Evolutionary conservation across 2,113 vertebrate genomes (phyloP), one percentile per base, ranked within the genome.

Genomic region (Manacus vitellinus): DNA sequence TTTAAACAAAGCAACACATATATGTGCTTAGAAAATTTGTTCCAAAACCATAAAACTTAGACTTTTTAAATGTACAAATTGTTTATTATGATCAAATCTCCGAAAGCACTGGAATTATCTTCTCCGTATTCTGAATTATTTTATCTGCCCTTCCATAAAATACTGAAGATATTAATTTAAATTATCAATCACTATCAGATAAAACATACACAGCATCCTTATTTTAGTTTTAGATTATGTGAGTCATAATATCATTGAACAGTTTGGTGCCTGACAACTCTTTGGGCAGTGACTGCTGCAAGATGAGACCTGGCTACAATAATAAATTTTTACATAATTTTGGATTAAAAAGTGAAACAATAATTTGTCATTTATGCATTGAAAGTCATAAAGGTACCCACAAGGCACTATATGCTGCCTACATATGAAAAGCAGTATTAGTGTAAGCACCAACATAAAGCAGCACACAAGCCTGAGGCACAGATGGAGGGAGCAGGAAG

Each of bases 401-500:
- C 15, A 67, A 77, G 33, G 14, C 35, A 43, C 37, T 59, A 1
- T 21, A 15, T 31, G 28, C 25, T 41, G 27, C 47, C 15, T 74
- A 4, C 24, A 31, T 7, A 22, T 8, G n/a, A 37, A 77, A 61
- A 83, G 17, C 33, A 44, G 19, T 54, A 0, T 37, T 6, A 9
- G 10, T 20, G 54, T 72, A 44, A 73, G 10, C 49, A 65, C 4
- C 44, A 75, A 16, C 9, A 28, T 27, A 37, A 66, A 41, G 47
- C 0, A 1, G 5, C 31, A 24, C 2, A 0, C 23, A 68, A 46
- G 13, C 19, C 35, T 37, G 21, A 23, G 37, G 28, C 25, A 68
- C 2, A 3, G 37, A 22, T 0, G 0, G 3, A 3, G 31, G 6
- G 12, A 46, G 19, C 16, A 51, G 51, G n/a, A 70, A 76, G 10